These are phyloP conservation scores for Rhinogobio ventralis DNA, from an alignment of 2,797 vertebrate genomes.

Conservation along the genomic window DNA sequence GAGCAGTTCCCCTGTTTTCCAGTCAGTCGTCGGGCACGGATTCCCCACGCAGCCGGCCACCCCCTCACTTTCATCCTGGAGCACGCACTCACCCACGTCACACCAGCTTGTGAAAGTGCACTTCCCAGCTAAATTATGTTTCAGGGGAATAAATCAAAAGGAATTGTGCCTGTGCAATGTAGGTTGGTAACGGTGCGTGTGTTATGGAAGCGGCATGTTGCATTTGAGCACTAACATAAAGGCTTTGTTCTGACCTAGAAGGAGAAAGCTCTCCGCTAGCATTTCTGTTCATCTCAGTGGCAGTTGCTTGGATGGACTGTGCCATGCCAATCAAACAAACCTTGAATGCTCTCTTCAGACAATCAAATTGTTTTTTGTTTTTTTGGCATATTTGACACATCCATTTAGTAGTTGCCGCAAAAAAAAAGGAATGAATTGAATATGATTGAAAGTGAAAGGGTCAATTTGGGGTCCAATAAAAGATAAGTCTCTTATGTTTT, in stretches of 20 bases:
- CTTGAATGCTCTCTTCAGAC: not conserved
- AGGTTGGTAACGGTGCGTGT: conserved; percentile 20
- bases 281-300: not conserved
- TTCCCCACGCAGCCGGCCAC: conserved; percentile 52
- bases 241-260: not conserved
- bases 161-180: conserved; percentile 29
- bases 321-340: not conserved
- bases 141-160: conserved; percentile 49
- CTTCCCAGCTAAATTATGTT: conserved; percentile 54
- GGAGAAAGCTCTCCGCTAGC: not conserved
- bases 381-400: not conserved
- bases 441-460: not conserved
- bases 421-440: not conserved
- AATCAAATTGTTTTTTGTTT: not conserved
- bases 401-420: not conserved
- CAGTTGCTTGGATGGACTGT: not conserved
- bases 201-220: not conserved
- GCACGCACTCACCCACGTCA: conserved; percentile 53
- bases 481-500: no score
- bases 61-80: conserved; percentile 43
- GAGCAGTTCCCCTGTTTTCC: conserved; percentile 45
- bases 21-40: conserved; percentile 44
- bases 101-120: conserved; percentile 37
- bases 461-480: not conserved
- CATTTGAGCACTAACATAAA: not conserved